Evolutionary conservation across 2,888 invertebrate genomes (phyloP).

Genomic region (Hypolimnas misippus): DNA sequence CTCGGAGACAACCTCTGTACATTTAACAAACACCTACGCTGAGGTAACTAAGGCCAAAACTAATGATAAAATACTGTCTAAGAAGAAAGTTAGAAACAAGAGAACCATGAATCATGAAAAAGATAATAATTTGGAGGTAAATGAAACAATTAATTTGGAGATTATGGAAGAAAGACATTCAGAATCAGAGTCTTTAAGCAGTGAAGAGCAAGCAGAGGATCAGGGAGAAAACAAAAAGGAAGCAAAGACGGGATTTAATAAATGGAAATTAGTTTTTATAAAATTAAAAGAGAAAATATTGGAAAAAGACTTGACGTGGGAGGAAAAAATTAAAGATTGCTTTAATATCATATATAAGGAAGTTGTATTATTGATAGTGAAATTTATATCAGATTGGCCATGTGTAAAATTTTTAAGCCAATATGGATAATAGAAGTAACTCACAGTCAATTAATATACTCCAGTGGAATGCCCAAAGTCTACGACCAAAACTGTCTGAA

Average conservation of each 20-base stretch:
- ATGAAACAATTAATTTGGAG: not conserved
- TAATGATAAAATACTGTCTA: not conserved
- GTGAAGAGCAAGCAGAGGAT: not conserved
- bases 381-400: not conserved
- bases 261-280: not conserved
- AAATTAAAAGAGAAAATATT: not conserved
- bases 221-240: not conserved
- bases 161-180: not conserved
- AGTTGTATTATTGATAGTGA: not conserved
- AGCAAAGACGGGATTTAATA: not conserved
- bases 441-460: constrained; percentile 19
- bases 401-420: constrained; percentile 5
- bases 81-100: not conserved
- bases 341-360: constrained; percentile 1
- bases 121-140: not conserved
- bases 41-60: not conserved
- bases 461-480: constrained; percentile 34
- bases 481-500: constrained; percentile 15
- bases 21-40: not conserved
- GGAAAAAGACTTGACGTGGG: not conserved
- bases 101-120: not conserved
- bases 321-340: constrained; percentile 1
- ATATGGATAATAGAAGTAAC: not conserved
- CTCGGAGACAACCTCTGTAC: not conserved
- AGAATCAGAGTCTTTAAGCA: not conserved